Conservation (phyloP, 2,888 invertebrate genomes). For the Caenorhabditis plicata region DNA sequence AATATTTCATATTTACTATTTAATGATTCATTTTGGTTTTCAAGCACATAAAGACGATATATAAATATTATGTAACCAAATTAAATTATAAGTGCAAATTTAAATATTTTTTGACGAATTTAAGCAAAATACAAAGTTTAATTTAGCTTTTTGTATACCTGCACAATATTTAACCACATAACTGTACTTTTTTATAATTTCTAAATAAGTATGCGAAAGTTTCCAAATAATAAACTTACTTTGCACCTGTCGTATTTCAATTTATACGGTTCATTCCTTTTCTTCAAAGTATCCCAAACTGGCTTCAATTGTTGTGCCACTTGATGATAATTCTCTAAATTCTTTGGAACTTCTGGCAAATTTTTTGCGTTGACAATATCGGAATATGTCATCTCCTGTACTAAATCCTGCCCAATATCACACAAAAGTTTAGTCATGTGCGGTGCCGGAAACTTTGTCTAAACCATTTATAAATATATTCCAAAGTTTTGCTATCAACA, state of each 20-base stretch:
- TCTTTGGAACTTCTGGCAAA: slow-evolving; percentile 63
- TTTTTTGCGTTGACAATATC: slow-evolving; percentile 64
- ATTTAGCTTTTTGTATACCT: too few species aligned
- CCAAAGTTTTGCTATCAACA: too few species aligned
- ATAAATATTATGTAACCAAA: too few species aligned
- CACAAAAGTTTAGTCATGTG: slow-evolving; percentile 59
- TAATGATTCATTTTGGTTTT: too few species aligned
- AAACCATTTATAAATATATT: too few species aligned
- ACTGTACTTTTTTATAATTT: too few species aligned
- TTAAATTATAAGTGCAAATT: too few species aligned
- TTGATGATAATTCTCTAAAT: slow-evolving; percentile 62
- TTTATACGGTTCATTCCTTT: slow-evolving; percentile 59
- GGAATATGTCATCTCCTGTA: slow-evolving; percentile 62
- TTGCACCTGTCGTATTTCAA: slow-evolving; percentile 44
- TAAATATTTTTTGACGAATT: too few species aligned
- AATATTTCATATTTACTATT: not conserved
- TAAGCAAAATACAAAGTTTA: too few species aligned
- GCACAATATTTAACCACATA: too few species aligned
- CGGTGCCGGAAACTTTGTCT: slow-evolving; percentile 45
- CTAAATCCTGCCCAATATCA: slow-evolving; percentile 63
- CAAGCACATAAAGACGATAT: too few species aligned
- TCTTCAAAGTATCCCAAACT: slow-evolving; percentile 59
- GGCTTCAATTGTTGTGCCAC: slow-evolving; percentile 63
- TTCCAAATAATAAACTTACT: too few species aligned
- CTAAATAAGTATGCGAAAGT: not conserved